Evolutionary conservation across 2,113 vertebrate species (phyloP).

Genomic region (Sander vitreus): DNA sequence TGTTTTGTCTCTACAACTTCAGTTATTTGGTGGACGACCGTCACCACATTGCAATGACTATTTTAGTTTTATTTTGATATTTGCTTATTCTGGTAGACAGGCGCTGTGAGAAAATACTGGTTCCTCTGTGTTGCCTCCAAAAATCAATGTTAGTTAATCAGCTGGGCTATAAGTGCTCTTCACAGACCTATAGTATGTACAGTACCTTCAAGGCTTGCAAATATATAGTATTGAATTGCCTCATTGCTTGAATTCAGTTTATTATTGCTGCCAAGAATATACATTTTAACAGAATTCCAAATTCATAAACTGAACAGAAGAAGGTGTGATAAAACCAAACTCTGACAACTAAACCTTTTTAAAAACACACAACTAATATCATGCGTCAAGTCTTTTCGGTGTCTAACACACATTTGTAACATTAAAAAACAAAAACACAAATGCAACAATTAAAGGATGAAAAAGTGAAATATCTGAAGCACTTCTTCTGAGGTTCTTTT

Average conservation of each 20-base stretch:
- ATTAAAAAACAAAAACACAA: neutral
- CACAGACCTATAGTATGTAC: neutral
- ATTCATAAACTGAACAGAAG: neutral
- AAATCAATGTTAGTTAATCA: neutral
- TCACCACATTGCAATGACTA: neutral
- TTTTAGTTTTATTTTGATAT: neutral
- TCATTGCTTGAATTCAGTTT: slow-evolving; percentile 27
- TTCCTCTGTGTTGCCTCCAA: slow-evolving; percentile 18
- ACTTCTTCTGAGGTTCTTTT: slow-evolving; percentile 3
- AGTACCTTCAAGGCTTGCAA: slow-evolving; percentile 1
- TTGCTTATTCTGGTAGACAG: neutral
- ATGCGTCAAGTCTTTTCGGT: neutral
- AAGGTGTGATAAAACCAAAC: slow-evolving; percentile 15
- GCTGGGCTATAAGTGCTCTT: neutral
- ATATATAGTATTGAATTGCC: neutral
- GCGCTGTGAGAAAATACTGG: slow-evolving; percentile 2
- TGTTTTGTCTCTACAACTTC: neutral
- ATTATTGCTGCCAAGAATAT: slow-evolving; percentile 64
- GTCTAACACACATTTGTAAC: neutral
- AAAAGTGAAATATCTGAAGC: slow-evolving; percentile 11
- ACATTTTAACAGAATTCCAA: slow-evolving; percentile 22
- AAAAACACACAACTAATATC: slow-evolving; percentile 1
- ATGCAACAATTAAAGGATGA: neutral
- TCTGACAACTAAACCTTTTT: neutral
- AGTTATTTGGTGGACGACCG: neutral